Percentiles rank a stretch among this genome's conserved stretches.
These are phyloP conservation scores for Antennarius striatus DNA, from an alignment of 2,113 vertebrate species.

Conservation along the genomic window DNA sequence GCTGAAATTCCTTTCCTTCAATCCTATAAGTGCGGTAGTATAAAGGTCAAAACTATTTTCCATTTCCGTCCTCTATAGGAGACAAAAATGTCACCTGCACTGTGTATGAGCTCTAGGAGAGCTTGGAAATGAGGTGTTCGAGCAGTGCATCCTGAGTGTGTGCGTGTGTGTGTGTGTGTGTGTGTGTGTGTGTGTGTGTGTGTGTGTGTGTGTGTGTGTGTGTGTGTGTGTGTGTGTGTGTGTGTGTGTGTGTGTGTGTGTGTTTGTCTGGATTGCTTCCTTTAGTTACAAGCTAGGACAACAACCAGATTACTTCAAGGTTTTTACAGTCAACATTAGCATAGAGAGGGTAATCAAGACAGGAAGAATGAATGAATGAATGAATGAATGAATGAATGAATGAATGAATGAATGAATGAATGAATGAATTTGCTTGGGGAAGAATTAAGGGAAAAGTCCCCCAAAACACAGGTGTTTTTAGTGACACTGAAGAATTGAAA, in stretches of 20 bases:
- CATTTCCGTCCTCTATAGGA: slow-evolving; percentile 52
- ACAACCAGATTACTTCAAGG: slow-evolving; percentile 39
- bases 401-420: neutral
- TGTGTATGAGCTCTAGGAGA: slow-evolving; percentile 46
- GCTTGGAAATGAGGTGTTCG: slow-evolving; percentile 33
- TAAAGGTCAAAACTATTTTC: slow-evolving; percentile 69
- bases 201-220: slow-evolving; percentile 23
- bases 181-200: slow-evolving; percentile 19
- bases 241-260: slow-evolving; percentile 29
- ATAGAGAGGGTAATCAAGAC: slow-evolving; percentile 43
- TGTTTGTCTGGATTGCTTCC: slow-evolving; percentile 37
- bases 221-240: slow-evolving; percentile 20
- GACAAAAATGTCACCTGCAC: slow-evolving; percentile 60
- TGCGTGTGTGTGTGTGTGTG: neutral
- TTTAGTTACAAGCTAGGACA: slow-evolving; percentile 42
- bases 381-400: neutral
- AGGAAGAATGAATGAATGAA: neutral
- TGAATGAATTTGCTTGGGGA: neutral
- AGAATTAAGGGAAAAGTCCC: neutral
- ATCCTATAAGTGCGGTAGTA: slow-evolving; percentile 42
- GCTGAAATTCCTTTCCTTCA: slow-evolving; percentile 22
- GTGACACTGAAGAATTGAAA: no score
- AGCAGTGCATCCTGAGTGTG: neutral
- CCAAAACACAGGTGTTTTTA: no score
- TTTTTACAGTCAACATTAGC: slow-evolving; percentile 56